Percentiles rank a stretch among this genome's conserved stretches.
Conservation (phyloP, 2,797 vertebrate genomes). For the Euthynnus affinis region DNA sequence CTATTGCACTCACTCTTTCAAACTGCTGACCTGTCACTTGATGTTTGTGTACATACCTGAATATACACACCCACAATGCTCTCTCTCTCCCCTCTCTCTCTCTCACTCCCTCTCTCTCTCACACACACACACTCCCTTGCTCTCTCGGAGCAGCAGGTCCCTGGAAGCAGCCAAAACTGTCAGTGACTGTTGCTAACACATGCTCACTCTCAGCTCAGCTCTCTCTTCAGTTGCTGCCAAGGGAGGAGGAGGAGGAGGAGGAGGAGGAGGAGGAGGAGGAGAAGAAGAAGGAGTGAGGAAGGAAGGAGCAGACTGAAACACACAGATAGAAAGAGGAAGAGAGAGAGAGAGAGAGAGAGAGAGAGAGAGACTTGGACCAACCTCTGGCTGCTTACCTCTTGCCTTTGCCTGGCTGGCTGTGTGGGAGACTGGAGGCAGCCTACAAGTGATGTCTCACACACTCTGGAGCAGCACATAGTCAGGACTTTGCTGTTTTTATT, state of each 20-base stretch:
- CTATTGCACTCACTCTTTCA: conserved; percentile 11
- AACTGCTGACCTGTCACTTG: conserved; percentile 50
- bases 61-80: conserved; percentile 44
- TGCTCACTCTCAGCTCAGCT: conserved; percentile 68
- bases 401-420: conserved; percentile 53
- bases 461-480: conserved; percentile 43
- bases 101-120: conserved; percentile 6
- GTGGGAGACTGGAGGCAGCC: conserved; percentile 55
- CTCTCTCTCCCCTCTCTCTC: conserved; percentile 19
- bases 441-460: conserved; percentile 66
- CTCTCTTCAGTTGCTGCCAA: conserved; percentile 69
- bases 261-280: conserved; percentile 50
- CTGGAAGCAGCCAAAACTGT: conserved; percentile 76
- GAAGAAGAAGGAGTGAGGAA: conserved; percentile 59
- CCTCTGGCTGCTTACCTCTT: conserved; percentile 50
- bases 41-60: conserved; percentile 62
- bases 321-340: conserved; percentile 40
- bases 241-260: conserved; percentile 54
- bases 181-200: conserved; percentile 75
- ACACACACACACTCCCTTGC: conserved; percentile 15
- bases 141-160: conserved; percentile 73
- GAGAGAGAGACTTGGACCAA: conserved; percentile 57
- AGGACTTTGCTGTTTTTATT: conserved; percentile 11
- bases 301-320: conserved; percentile 62
- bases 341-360: conserved; percentile 42